Conservation (phyloP, 92 coral and sea anemone genomes). For the Actinernus sp. region DNA sequence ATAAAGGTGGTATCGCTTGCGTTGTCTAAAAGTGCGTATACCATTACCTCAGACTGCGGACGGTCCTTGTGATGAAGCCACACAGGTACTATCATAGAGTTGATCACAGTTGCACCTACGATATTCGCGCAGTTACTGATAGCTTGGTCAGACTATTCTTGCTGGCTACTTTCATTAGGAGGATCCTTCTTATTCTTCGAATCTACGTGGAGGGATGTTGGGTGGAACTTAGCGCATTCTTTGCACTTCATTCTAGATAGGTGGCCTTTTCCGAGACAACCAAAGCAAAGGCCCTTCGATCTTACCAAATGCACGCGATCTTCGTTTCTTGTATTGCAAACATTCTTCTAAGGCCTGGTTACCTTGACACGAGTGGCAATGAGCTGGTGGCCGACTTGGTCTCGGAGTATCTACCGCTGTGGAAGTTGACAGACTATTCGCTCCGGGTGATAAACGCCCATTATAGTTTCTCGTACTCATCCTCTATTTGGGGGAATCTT, state of each 20-base stretch:
- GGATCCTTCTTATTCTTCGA: neutral
- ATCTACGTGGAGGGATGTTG: conserved; percentile 63
- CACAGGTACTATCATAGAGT: conserved; percentile 48
- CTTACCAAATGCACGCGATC: conserved; percentile 21
- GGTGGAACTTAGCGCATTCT: conserved; percentile 69
- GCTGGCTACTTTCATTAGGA: no score
- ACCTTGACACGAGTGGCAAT: neutral
- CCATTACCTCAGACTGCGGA: conserved; percentile 28
- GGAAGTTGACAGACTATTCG: no score
- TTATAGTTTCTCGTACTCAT: no score
- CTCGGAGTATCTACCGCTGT: no score
- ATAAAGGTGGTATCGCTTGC: conserved; percentile 83
- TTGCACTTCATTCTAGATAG: conserved; percentile 33
- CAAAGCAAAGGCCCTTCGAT: conserved; percentile 54
- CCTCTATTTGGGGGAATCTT: no score
- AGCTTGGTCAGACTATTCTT: no score
- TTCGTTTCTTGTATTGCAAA: no score
- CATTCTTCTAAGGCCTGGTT: conserved; percentile 4
- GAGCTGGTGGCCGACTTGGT: conserved; percentile 11
- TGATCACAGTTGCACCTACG: no score
- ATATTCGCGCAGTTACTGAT: no score
- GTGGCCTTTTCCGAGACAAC: conserved; percentile 61
- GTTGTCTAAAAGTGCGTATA: conserved; percentile 28
- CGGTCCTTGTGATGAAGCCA: conserved; percentile 49
- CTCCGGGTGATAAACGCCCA: no score